These are phyloP conservation scores for Pachyseris speciosa DNA, from an alignment of 64 coral and sea anemone genomes.

Conservation along the genomic window DNA sequence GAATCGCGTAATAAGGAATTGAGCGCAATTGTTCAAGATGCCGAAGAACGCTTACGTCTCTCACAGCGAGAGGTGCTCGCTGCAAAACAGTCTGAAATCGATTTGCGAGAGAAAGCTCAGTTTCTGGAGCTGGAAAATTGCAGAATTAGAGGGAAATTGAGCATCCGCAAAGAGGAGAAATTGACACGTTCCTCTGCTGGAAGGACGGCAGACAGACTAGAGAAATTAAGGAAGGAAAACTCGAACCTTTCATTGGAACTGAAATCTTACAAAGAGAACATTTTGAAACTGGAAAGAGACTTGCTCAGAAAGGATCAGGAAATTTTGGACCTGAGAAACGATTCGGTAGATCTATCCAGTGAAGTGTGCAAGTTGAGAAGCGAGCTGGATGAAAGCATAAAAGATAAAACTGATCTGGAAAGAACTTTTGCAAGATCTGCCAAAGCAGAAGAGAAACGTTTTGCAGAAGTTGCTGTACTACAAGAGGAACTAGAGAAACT, in stretches of 20 bases:
- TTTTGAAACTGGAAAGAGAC: slow-evolving; percentile 79
- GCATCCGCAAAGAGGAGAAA: not conserved
- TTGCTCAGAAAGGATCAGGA: slow-evolving; percentile 83
- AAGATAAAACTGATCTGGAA: slow-evolving; percentile 54
- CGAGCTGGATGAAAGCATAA: slow-evolving; percentile 63
- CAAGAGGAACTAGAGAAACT: slow-evolving; percentile 26
- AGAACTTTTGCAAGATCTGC: slow-evolving; percentile 33
- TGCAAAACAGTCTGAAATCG: slow-evolving; percentile 34
- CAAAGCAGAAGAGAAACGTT: slow-evolving; percentile 3
- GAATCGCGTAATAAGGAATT: slow-evolving; percentile 60
- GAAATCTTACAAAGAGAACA: slow-evolving; percentile 72
- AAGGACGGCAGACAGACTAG: slow-evolving; percentile 48
- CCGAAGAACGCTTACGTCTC: slow-evolving; percentile 23
- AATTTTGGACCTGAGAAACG: slow-evolving; percentile 82
- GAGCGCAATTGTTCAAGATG: not conserved
- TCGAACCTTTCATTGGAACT: slow-evolving; percentile 44
- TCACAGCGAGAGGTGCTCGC: slow-evolving; percentile 31
- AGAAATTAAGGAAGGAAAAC: slow-evolving; percentile 40
- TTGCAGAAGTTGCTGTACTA: slow-evolving; percentile 24
- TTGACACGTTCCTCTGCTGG: slow-evolving; percentile 5
- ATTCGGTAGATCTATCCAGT: slow-evolving; percentile 88
- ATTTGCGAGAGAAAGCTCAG: slow-evolving; percentile 58
- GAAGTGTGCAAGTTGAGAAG: slow-evolving; percentile 80
- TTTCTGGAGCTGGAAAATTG: slow-evolving; percentile 13
- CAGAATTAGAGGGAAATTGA: slow-evolving; percentile 1